These are phyloP conservation scores for Vicugna pacos DNA, from an alignment of 2,113 vertebrate genomes.

Conservation along the genomic window DNA sequence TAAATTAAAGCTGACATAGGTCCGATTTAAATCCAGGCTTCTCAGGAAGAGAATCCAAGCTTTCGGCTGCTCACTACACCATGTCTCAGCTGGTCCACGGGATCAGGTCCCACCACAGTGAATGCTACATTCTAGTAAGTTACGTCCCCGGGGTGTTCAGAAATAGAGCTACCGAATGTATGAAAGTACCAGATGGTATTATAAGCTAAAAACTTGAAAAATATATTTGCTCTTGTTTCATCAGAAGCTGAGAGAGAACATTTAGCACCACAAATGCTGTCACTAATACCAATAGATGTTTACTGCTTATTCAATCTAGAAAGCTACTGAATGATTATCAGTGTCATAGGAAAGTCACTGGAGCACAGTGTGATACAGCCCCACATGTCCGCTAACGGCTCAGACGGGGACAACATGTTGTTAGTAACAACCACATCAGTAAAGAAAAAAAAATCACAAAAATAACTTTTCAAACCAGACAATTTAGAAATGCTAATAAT, in stretches of 20 bases:
- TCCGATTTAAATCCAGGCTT: not conserved
- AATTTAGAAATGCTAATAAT: not conserved
- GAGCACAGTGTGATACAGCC: not conserved
- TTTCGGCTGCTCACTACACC: not conserved
- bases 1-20: conserved; percentile 15
- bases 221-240: conserved; percentile 3
- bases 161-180: not conserved
- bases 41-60: not conserved
- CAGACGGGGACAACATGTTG: not conserved
- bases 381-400: not conserved
- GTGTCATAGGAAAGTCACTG: not conserved
- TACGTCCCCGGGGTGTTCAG: not conserved
- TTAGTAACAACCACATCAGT: not conserved
- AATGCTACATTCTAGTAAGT: not conserved
- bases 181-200: not conserved
- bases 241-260: conserved; percentile 8
- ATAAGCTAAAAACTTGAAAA: not conserved
- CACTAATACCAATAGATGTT: not conserved
- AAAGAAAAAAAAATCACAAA: conserved; percentile 2
- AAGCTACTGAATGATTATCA: not conserved
- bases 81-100: not conserved
- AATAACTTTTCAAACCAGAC: not conserved
- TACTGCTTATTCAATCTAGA: not conserved
- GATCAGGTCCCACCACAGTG: not conserved
- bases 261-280: not conserved